Evolutionary conservation across 2,113 vertebrate genomes (phyloP).

Genomic region (Mirounga angustirostris): DNA sequence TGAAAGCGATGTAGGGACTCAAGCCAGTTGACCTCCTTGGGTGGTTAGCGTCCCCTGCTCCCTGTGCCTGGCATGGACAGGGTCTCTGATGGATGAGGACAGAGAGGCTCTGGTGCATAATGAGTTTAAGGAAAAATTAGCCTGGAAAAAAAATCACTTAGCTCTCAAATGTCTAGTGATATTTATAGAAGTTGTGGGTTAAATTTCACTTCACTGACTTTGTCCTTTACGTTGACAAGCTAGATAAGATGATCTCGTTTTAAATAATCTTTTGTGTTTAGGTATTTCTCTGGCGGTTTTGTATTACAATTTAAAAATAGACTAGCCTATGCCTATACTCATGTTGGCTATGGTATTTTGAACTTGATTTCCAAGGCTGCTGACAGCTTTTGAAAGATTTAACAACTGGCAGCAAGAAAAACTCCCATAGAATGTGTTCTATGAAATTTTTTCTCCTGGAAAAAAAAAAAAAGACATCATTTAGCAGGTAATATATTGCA

Average conservation of each 20-base stretch:
- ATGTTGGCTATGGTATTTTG: conserved; percentile 86
- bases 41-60: conserved; percentile 7
- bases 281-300: conserved; percentile 82
- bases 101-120: conserved; percentile 73
- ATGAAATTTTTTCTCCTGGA: conserved; percentile 77
- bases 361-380: conserved; percentile 89
- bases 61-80: conserved; percentile 59
- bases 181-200: conserved; percentile 82
- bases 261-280: conserved; percentile 86
- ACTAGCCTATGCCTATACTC: conserved; percentile 80
- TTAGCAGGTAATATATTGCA: conserved; percentile 89
- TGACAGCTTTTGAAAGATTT: conserved; percentile 91
- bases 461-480: conserved; percentile 80
- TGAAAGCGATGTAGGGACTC: conserved; percentile 24
- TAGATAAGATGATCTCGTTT: conserved; percentile 85
- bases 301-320: conserved; percentile 88
- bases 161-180: conserved; percentile 81
- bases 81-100: conserved; percentile 65
- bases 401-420: conserved; percentile 88
- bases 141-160: conserved; percentile 57
- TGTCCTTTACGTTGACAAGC: conserved; percentile 86
- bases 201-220: conserved; percentile 81
- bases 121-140: conserved; percentile 83
- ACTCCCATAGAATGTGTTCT: conserved; percentile 84
- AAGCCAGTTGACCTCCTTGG: background rate